Evolutionary conservation across 2,797 vertebrate species (phyloP).

Genomic region (Pipistrellus pipistrellus): DNA sequence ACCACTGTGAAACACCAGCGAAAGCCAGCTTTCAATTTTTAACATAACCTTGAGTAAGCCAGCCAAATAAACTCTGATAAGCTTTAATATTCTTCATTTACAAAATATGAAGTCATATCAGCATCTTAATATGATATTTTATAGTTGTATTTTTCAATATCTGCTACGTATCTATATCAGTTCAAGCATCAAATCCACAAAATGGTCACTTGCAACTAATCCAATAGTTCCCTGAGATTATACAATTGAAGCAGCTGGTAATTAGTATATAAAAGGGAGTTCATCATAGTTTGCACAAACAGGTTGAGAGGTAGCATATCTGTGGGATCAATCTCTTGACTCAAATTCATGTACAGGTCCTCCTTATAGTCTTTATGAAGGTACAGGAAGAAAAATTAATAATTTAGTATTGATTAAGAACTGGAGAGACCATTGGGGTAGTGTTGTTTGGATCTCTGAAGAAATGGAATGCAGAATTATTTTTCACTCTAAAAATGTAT

Average conservation of each 20-base stretch:
- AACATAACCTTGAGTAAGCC: not conserved
- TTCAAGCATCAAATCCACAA: constrained; percentile 1
- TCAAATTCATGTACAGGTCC: not conserved
- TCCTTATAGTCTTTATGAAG: constrained; percentile 19
- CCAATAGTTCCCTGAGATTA: not conserved
- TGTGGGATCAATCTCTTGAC: not conserved
- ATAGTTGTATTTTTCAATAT: not conserved
- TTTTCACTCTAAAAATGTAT: not conserved
- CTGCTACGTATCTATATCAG: not conserved
- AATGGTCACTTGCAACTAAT: not conserved
- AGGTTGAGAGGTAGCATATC: not conserved
- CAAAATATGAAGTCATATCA: not conserved
- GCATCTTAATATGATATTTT: not conserved
- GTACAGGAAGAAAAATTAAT: not conserved
- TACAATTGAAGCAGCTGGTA: not conserved
- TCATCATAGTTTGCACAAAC: not conserved
- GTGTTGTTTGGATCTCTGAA: not conserved
- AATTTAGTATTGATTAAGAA: not conserved
- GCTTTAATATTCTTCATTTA: constrained; percentile 20
- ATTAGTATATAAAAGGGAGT: constrained; percentile 22
- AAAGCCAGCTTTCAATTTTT: not conserved
- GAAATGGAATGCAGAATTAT: not conserved
- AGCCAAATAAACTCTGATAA: not conserved
- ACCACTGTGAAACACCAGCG: not conserved
- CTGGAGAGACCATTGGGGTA: not conserved